Evolutionary conservation across 1,140 invertebrate species (phyloP), one percentile per base, ranked within the genome.

Genomic region (Trichomalopsis sarcophagae): DNA sequence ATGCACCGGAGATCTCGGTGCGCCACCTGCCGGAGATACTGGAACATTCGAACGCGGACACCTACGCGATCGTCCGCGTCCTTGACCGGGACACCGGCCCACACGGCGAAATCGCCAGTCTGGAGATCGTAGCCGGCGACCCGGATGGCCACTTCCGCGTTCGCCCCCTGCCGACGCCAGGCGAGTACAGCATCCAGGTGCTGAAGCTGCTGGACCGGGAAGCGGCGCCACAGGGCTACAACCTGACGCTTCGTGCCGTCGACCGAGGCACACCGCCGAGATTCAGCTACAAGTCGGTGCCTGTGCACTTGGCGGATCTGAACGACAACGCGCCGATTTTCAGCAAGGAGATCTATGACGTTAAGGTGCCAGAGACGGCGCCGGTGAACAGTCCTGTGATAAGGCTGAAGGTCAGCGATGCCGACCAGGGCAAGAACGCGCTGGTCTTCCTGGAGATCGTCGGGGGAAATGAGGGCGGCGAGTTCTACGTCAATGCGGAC

Each of bases 51-150:
- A 96, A 97, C 87, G 95, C 96, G 0, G 95, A 97, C 89, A 97
- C 98, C 80, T 99, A 98, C 91, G 98, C 98, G 0, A 98, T 99
- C 68, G 95, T 99, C 2, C 95, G 95, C 27, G 97, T 98, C 0
- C 94, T 94, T 17, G 98, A 99, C 90, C 94, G 95, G 23, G 98
- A 99, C 91, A 92, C 93, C 50, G 98, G 98, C 0, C 93, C 95
- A 5, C 97, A 98, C 91, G 98, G 98, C 0, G 94, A 97, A 88
- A 97, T 99, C 47, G 95, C 95, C 14, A 94, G 94, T 69, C 93
- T 99, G n/a, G 96, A 97, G 87, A 98, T 99, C 84, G 95, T 97
- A 7, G 96, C 97, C 74, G 98, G 97, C 0, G 97, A 98, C 92
- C 96, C 97, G 0, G 96, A 98, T 88, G 97, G 97, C 1, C 96